phyloP scores from a whole-genome alignment of 2,888 invertebrate genomes.

The Latrodectus hesperus region DNA sequence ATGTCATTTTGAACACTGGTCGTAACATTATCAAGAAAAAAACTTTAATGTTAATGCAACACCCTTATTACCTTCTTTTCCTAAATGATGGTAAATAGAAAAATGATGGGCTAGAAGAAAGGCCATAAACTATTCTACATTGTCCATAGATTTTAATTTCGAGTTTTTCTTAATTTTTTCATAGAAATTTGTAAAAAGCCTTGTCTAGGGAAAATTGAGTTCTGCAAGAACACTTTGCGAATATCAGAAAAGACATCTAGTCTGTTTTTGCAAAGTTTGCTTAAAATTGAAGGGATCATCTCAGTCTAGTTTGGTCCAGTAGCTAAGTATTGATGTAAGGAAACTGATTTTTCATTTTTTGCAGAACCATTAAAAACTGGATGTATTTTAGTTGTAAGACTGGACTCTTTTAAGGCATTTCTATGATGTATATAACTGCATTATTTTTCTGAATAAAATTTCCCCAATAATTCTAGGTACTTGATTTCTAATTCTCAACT shows the following conservation, averaged over 20 bases:
- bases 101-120: neutral
- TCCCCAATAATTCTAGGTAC: neutral
- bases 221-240: neutral
- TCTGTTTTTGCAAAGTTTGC: neutral
- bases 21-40: neutral
- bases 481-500: neutral
- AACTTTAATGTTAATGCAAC: neutral
- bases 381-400: neutral
- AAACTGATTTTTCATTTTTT: neutral
- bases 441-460: neutral
- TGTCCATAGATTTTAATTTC: slow-evolving; percentile 1
- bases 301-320: neutral
- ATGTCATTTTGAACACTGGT: neutral
- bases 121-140: neutral
- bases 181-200: neutral
- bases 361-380: neutral
- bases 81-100: neutral
- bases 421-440: neutral
- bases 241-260: neutral
- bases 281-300: neutral
- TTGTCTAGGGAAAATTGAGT: neutral
- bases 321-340: neutral
- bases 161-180: neutral
- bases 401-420: neutral
- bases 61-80: neutral